Evolutionary conservation across 2,797 vertebrate species (phyloP).

Genomic region (Galago senegalensis): DNA sequence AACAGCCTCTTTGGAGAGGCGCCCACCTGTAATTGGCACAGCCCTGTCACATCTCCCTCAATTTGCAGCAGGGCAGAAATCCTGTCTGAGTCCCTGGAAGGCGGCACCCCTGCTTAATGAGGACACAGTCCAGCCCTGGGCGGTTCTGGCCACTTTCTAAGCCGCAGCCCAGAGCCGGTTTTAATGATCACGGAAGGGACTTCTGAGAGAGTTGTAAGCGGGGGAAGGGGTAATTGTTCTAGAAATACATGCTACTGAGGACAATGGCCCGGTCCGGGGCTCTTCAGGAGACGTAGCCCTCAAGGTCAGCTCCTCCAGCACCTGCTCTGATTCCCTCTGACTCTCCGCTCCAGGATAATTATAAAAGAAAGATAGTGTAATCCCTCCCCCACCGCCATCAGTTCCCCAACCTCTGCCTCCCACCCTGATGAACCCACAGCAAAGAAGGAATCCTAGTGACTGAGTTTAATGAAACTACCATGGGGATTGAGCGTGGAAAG

Average conservation of each 20-base stretch:
- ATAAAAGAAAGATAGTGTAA: constrained; percentile 55
- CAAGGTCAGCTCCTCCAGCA: constrained; percentile 74
- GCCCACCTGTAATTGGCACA: constrained; percentile 65
- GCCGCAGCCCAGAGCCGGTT: constrained; percentile 80
- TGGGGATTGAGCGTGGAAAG: not conserved
- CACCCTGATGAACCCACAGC: not conserved
- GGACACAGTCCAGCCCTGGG: constrained; percentile 78
- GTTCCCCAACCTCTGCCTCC: not conserved
- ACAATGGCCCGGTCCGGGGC: constrained; percentile 58
- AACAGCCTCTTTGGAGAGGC: constrained; percentile 18
- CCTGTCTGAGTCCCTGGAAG: constrained; percentile 68
- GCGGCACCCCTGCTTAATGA: constrained; percentile 73
- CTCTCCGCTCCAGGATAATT: constrained; percentile 73
- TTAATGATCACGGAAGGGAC: constrained; percentile 83
- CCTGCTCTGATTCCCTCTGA: constrained; percentile 60
- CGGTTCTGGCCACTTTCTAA: constrained; percentile 80
- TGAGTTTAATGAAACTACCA: not conserved
- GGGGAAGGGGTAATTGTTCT: constrained; percentile 78
- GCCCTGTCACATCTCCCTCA: constrained; percentile 25
- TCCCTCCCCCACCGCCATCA: not conserved
- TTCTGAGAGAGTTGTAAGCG: constrained; percentile 80
- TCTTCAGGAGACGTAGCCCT: constrained; percentile 58
- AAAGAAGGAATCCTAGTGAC: not conserved
- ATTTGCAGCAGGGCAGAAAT: constrained; percentile 69
- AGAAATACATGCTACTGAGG: constrained; percentile 63